phyloP scores from a whole-genome alignment of 2,113 vertebrate species.

The Protomyctophum bolini region DNA sequence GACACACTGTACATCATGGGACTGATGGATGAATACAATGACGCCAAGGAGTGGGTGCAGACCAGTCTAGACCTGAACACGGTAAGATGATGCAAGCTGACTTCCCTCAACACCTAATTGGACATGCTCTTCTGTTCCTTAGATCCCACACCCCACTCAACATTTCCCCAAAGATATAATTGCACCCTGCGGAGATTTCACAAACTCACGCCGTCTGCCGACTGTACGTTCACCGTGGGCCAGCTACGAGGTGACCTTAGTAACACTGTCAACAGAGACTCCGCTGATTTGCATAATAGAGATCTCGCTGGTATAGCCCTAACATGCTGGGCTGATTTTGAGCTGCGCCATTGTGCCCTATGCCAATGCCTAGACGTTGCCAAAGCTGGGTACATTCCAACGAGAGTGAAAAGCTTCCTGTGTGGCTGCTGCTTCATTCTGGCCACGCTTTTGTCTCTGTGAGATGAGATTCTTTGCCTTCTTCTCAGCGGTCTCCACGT shows the following conservation, averaged over 20 bases:
- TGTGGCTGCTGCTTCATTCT: conserved; percentile 27
- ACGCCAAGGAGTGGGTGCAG: conserved; percentile 93
- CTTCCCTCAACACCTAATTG: background rate
- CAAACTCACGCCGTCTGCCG: background rate
- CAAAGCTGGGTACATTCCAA: conserved; percentile 47
- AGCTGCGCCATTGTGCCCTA: conserved; percentile 39
- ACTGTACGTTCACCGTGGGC: too few species aligned
- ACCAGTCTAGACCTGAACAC: conserved; percentile 91
- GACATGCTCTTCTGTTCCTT: background rate
- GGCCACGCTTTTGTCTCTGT: conserved; percentile 31
- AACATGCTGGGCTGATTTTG: conserved; percentile 47
- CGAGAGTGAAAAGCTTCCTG: conserved; percentile 53
- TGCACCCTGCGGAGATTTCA: background rate
- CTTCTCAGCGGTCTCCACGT: conserved; percentile 32
- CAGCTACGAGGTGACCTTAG: too few species aligned
- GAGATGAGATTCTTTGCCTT: conserved; percentile 50
- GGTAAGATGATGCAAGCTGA: conserved; percentile 77
- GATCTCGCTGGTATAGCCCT: conserved; percentile 28
- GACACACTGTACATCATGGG: conserved; percentile 98
- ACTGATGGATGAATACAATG: conserved; percentile 90
- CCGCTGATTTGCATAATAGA: conserved; percentile 24
- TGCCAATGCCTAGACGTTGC: conserved; percentile 34
- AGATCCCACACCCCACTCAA: background rate
- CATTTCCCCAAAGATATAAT: background rate
- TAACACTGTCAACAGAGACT: background rate